Base-by-base conservation (phyloP, 37 sponge, comb jelly and placozoan species). In the Halichondria panicea region DNA sequence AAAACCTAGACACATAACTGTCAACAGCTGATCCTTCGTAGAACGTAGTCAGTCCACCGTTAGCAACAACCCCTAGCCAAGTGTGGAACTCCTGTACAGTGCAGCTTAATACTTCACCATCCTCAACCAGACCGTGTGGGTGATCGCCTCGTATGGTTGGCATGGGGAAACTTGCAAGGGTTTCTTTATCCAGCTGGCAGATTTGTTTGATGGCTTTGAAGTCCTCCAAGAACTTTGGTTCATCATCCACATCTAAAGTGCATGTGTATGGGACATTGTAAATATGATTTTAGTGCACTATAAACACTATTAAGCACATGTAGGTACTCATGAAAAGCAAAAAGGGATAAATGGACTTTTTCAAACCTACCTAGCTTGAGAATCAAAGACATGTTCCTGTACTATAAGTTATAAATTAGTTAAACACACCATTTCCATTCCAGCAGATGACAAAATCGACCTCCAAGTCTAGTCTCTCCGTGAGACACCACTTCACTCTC, bases 1-100 rank as follows among this genome's bases (percentile, higher is more conserved):
- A 19, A 43, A 68, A 83, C 24, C 86, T 75, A 4, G 85, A 83
- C 67, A 81, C 78, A 57, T 79, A 89, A 25, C 58, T 52, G 33
- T 58, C 84, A 68, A 58, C 75, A 21, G 43, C 46, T 27, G 59
- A 67, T 35, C 36, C 79, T 28, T 63, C 58, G 25, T 31, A 64
- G 31, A 21, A 31, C 28, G 40, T 37, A 4, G 54, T 28, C 63
- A 71, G 25, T 11, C 77, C 80, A 63, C 79, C 71, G 0, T n/a
- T n/a, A n/a, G 89, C 63, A 19, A 89, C 55, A 0, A 74, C 68
- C 28, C 89, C 89, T 34, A 89, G 39, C 89, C 89, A 89, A 33
- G 73, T 79, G 63, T 79, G 84, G 35, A 89, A 18, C 21, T 89
- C 85, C 21, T 18, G 46, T 18, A 75, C 79, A 58, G 40, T 74